Percentiles rank a stretch among this genome's conserved stretches.
Evolutionary conservation across 2,888 invertebrate species (phyloP).

Genomic region (Diloba caeruleocephala): DNA sequence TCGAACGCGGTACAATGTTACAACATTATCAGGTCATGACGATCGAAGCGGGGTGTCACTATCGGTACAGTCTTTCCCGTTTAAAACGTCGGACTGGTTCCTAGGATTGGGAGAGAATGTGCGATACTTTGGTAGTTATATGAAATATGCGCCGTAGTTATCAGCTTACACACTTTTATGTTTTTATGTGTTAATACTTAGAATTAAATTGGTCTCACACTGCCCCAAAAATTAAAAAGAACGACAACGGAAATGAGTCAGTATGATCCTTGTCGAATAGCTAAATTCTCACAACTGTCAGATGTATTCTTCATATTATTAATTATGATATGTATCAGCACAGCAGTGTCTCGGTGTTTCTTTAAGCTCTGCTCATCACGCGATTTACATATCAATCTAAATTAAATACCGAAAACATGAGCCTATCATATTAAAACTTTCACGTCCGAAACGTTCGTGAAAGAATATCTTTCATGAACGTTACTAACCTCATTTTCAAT

Average conservation of each 20-base stretch:
- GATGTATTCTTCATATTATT: conserved; percentile 15
- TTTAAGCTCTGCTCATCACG: conserved; percentile 12
- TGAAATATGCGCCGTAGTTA: conserved; percentile 50
- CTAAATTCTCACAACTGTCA: conserved; percentile 34
- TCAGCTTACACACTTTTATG: conserved; percentile 48
- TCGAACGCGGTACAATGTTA: conserved; percentile 63
- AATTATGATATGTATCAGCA: not conserved
- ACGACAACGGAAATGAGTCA: conserved; percentile 49
- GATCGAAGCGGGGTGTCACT: conserved; percentile 71
- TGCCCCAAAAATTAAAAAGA: conserved; percentile 34
- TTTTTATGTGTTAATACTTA: conserved; percentile 44
- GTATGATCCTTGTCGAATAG: conserved; percentile 38
- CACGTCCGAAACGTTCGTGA: conserved; percentile 14
- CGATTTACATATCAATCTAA: conserved; percentile 28
- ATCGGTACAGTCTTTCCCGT: conserved; percentile 60
- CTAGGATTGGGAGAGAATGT: conserved; percentile 54
- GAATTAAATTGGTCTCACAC: conserved; percentile 43
- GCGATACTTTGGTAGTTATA: conserved; percentile 40
- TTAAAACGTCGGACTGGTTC: conserved; percentile 58
- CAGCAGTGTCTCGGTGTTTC: conserved; percentile 10
- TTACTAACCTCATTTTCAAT: conserved; percentile 35
- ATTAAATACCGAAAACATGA: conserved; percentile 11
- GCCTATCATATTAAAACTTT: conserved; percentile 22
- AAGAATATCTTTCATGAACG: conserved; percentile 39
- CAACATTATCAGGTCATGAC: conserved; percentile 72